Conservation (phyloP, 64 coral and sea anemone species). For the Porites australiensis region DNA sequence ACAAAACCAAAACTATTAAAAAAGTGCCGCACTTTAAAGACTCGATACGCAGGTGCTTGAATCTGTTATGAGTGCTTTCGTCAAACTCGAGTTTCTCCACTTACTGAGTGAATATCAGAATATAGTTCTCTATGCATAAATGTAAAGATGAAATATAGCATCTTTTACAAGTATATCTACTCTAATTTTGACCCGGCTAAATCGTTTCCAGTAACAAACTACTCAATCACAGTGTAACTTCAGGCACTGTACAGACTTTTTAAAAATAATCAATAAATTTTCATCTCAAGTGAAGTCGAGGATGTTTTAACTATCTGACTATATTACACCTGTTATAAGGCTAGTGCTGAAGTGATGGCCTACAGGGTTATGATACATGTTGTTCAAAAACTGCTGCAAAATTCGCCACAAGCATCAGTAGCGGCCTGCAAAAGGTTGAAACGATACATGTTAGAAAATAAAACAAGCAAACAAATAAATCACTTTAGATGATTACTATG, state of each 20-base stretch:
- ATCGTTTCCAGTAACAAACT: neutral
- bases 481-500: neutral
- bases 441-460: neutral
- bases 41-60: too few species aligned
- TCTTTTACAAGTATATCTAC: too few species aligned
- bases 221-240: neutral
- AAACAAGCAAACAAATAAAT: neutral
- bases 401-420: conserved; percentile 23
- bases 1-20: too few species aligned
- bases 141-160: too few species aligned
- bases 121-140: too few species aligned
- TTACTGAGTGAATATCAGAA: too few species aligned
- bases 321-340: neutral
- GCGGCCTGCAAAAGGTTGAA: conserved; percentile 18
- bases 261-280: neutral
- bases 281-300: neutral
- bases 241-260: neutral
- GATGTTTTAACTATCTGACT: neutral
- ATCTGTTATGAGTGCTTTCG: too few species aligned
- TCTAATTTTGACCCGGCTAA: too few species aligned
- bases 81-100: too few species aligned
- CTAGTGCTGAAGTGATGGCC: neutral
- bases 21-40: too few species aligned
- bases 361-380: too few species aligned
- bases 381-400: neutral